A percentile compares a stretch with the other conserved stretches of the same genome.
Conservation (phyloP, 2,113 vertebrate genomes). For the Pleuronectes platessa region DNA sequence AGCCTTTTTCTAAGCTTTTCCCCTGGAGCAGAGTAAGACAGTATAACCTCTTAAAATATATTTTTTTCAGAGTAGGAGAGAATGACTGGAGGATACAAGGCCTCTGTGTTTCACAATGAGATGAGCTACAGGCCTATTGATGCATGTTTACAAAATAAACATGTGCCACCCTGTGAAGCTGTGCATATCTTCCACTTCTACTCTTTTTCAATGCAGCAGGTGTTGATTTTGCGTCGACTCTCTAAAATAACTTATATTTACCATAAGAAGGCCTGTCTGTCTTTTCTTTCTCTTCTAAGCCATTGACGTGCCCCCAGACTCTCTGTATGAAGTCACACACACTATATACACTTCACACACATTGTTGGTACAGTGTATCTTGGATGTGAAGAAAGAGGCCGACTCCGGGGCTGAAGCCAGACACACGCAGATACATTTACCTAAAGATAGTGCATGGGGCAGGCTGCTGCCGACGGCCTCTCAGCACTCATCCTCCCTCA, state of each 20-base stretch:
- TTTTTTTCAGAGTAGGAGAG: too few species aligned
- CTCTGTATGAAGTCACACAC: background rate
- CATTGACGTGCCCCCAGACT: background rate
- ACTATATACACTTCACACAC: background rate
- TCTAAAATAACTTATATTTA: background rate
- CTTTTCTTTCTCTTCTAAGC: background rate
- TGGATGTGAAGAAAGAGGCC: background rate
- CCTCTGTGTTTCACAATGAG: background rate
- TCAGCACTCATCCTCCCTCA: conserved; percentile 26
- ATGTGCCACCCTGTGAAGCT: background rate
- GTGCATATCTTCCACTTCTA: too few species aligned
- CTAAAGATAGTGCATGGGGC: conserved; percentile 33
- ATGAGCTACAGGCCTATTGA: background rate
- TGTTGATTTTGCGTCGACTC: background rate
- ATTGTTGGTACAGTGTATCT: background rate
- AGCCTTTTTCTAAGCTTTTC: too few species aligned
- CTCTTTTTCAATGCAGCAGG: background rate
- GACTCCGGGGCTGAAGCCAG: background rate
- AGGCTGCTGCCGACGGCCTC: conserved; percentile 20
- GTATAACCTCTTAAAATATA: too few species aligned
- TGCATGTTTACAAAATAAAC: background rate
- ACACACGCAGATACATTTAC: background rate
- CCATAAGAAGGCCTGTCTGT: background rate
- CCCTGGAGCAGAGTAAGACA: too few species aligned
- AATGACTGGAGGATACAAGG: background rate